Conservation (phyloP, 2,797 vertebrate species). For the Triplophysa yarkandensis region DNA sequence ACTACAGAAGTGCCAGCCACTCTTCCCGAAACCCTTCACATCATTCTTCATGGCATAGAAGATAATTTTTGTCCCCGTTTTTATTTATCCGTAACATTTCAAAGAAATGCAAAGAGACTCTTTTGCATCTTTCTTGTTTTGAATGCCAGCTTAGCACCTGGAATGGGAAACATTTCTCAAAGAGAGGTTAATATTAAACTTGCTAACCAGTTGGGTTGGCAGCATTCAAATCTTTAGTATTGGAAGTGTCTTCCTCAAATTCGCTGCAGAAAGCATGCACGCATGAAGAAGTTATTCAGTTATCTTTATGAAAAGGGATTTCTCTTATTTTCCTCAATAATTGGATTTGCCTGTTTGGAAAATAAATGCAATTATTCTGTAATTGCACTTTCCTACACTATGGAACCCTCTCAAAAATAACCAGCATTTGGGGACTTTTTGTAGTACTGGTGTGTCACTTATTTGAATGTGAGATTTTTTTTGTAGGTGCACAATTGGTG, state of each 20-base stretch:
- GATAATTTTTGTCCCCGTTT: conserved; percentile 20
- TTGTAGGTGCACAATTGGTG: neutral
- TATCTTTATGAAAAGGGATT: neutral
- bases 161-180: neutral
- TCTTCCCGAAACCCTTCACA: conserved; percentile 3
- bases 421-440: neutral
- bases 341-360: neutral
- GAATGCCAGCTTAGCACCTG: neutral
- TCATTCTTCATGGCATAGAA: neutral
- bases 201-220: neutral
- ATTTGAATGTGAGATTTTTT: conserved; percentile 19
- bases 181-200: neutral
- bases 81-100: conserved; percentile 25
- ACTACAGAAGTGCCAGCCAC: neutral
- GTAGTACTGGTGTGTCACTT: conserved; percentile 3
- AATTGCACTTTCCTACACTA: conserved; percentile 2
- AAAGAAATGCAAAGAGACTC: neutral
- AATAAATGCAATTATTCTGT: neutral
- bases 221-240: neutral
- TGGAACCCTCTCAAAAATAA: neutral
- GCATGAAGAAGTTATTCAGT: neutral
- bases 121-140: neutral
- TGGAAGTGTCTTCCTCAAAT: neutral
- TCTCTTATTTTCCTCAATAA: neutral
- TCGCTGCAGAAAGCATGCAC: neutral